A percentile compares a stretch with the other conserved stretches of the same genome.
These are phyloP conservation scores for Dasypus novemcinctus DNA, from an alignment of 2,113 vertebrate genomes.

Conservation along the genomic window DNA sequence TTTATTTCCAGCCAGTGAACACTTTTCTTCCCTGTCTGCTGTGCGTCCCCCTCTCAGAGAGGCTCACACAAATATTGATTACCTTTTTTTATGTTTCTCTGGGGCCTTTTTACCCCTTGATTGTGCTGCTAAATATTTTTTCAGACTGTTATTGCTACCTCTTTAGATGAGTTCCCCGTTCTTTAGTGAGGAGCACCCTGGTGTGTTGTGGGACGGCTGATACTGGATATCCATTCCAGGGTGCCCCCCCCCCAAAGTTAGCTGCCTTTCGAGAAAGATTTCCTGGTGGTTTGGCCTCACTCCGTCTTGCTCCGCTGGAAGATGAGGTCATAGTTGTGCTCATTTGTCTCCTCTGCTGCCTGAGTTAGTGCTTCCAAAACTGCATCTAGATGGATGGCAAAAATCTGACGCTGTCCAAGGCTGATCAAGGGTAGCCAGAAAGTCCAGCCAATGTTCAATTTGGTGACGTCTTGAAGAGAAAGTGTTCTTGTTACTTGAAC, in stretches of 20 bases:
- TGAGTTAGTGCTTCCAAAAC: not conserved
- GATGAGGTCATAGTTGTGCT: not conserved
- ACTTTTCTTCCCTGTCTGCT: not conserved
- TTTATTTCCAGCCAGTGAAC: not conserved
- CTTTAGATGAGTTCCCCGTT: not conserved
- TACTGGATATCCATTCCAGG: fast-evolving
- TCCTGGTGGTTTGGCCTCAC: not conserved
- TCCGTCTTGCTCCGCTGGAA: not conserved
- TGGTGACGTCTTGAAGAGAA: not conserved
- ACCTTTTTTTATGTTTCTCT: not conserved
- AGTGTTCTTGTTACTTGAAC: not conserved
- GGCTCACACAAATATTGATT: not conserved
- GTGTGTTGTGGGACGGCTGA: too few relatives aligned
- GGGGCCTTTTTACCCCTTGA: not conserved
- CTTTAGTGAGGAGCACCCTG: not conserved
- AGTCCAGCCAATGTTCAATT: not conserved
- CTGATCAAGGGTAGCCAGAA: not conserved
- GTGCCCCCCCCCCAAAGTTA: not conserved
- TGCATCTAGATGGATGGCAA: not conserved
- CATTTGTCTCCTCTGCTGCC: not conserved
- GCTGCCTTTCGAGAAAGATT: not conserved
- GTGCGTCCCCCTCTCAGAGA: not conserved
- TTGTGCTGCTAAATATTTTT: not conserved
- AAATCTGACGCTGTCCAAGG: not conserved
- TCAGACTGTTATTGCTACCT: not conserved